A percentile compares a stretch with the other conserved stretches of the same genome.
Evolutionary conservation across 2,113 vertebrate genomes (phyloP).

Genomic region (Proterorhinus semilunaris): DNA sequence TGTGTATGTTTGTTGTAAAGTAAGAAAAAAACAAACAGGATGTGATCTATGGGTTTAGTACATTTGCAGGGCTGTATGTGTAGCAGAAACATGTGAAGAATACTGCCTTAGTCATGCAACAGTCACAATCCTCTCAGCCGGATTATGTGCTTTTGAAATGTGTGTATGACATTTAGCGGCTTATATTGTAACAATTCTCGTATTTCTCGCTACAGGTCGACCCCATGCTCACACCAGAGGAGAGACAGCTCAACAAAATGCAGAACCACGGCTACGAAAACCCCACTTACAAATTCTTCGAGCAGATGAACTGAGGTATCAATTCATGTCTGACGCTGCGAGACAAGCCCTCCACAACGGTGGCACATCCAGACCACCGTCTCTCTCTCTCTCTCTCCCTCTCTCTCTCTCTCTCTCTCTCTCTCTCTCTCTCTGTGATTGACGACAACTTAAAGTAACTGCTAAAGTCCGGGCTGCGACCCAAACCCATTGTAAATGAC

Average conservation of each 20-base stretch:
- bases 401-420: too few species aligned
- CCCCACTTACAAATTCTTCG: constrained; percentile 86
- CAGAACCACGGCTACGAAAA: constrained; percentile 86
- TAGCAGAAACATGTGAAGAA: too few species aligned
- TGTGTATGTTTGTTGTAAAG: too few species aligned
- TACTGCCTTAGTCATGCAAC: background rate
- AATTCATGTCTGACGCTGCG: constrained; percentile 27
- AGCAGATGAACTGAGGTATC: constrained; percentile 82
- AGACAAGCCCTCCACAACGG: constrained; percentile 44
- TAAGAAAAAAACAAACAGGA: too few species aligned
- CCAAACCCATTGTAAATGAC: constrained; percentile 58
- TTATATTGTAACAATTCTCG: constrained; percentile 12
- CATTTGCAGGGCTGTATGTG: too few species aligned
- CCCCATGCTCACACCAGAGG: constrained; percentile 82
- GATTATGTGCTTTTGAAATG: background rate
- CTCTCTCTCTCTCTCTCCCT: too few species aligned
- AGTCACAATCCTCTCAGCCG: background rate
- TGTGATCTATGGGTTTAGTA: too few species aligned
- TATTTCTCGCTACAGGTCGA: constrained; percentile 75
- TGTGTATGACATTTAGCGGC: background rate
- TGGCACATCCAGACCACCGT: too few species aligned
- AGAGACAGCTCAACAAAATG: constrained; percentile 85
- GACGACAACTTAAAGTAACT: constrained; percentile 45
- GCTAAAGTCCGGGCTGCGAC: constrained; percentile 32
- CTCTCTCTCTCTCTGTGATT: constrained; percentile 29